Base-by-base conservation (phyloP, 2,888 invertebrate genomes). In the Sarcophaga subvicina region DNA sequence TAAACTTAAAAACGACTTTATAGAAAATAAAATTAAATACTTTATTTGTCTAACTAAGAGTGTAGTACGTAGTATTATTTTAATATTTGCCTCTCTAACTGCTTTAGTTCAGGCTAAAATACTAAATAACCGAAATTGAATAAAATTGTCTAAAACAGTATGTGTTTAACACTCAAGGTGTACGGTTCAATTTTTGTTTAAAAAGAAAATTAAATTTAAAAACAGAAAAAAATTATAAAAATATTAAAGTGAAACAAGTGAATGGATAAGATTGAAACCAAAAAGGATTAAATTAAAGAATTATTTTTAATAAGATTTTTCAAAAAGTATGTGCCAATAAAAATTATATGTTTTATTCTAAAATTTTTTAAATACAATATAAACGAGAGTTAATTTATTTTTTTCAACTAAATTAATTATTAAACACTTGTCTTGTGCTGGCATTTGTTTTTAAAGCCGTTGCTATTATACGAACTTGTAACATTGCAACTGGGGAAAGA, bases 121-220 rank as follows among this genome's bases (percentile, higher is more conserved):
- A 78, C 77, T 70, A 82, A 81, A 70, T 79, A 63, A 63, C 75
- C 87, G 81, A 87, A 84, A 80, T 85, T 80, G 60, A 49, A 82
- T 89, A 90, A 25, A 90, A 85, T 90, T 90, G 85, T 79, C 75
- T 60, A 89, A 90, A 86, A 91, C 92, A 92, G 92, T 92, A 90
- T 89, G 89, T 90, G 89, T 91, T 91, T 89, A 90, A 89, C 92
- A 89, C 89, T 92, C 90, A 89, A 80, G 75, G 90, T 83, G 92
- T 89, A 85, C 90, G 89, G 91, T 88, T 83, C 49, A 66, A 49
- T 37, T 54, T 45, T 80, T 45, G 27, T 59, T 73, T 66, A 37
- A 5, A 66, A 45, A 60, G 14, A 10, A 69, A 67, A 62, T 6
- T 20, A 66, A 66, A 25, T n/a, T 3, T 60, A 14, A 69, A 70